phyloP scores from a whole-genome alignment of 1,140 invertebrate species.

The Diorhabda elongata region DNA sequence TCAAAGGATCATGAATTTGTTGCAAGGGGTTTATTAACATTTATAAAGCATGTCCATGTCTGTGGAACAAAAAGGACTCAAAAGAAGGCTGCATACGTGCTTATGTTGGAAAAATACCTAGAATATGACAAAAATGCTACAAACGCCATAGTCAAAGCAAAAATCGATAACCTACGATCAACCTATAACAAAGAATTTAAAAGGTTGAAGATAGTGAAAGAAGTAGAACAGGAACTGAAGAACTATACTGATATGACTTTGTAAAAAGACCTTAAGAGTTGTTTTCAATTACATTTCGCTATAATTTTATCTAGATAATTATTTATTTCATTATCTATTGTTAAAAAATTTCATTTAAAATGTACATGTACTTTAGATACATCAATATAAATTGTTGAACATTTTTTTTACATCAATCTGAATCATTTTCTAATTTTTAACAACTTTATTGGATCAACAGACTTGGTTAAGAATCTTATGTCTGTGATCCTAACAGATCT shows the following conservation, averaged over 20 bases:
- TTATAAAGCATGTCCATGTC: constrained; percentile 7
- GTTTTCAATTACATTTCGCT: too few relatives aligned
- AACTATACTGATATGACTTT: background rate
- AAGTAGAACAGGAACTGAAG: constrained; percentile 4
- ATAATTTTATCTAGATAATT: too few relatives aligned
- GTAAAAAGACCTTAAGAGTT: too few relatives aligned
- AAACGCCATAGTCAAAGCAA: constrained; percentile 13
- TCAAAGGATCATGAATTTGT: background rate
- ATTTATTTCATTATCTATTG: too few relatives aligned
- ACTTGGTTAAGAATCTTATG: too few relatives aligned
- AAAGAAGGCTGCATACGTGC: background rate
- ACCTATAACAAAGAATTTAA: constrained; percentile 14
- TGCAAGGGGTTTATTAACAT: background rate
- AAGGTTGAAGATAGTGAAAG: constrained; percentile 2
- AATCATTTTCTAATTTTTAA: too few relatives aligned
- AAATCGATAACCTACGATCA: constrained; percentile 15
- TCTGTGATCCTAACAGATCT: too few relatives aligned
- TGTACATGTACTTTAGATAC: too few relatives aligned
- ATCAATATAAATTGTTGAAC: too few relatives aligned
- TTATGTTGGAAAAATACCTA: constrained; percentile 8
- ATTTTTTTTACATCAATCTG: too few relatives aligned
- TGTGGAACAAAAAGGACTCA: background rate
- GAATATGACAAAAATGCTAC: constrained; percentile 7
- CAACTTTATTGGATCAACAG: too few relatives aligned
- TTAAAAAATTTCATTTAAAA: too few relatives aligned